Evolutionary conservation across 2,797 vertebrate species (phyloP).

Genomic region (Chloroceryle inda): DNA sequence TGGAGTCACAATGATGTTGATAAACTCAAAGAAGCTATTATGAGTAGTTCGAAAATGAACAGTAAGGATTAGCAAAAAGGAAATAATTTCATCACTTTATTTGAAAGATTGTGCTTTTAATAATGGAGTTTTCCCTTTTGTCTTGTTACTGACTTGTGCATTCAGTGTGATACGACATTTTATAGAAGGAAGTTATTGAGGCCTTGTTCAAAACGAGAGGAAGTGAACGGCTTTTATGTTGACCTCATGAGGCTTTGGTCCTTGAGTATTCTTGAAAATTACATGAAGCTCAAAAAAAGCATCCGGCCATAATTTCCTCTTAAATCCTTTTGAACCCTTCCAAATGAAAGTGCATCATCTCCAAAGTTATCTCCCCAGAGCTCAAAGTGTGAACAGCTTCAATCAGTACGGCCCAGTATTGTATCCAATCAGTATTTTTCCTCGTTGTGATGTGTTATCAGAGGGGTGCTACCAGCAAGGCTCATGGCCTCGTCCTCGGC

Average conservation of each 20-base stretch:
- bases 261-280: neutral
- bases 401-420: neutral
- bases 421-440: neutral
- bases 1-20: neutral
- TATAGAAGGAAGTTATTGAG: neutral
- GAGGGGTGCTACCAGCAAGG: neutral
- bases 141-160: neutral
- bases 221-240: neutral
- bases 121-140: neutral
- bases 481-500: neutral
- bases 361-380: neutral
- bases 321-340: neutral
- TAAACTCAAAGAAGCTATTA: neutral
- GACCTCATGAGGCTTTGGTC: neutral
- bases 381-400: neutral
- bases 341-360: neutral
- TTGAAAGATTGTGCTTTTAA: neutral
- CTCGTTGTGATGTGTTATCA: neutral
- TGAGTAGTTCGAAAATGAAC: neutral
- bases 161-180: neutral
- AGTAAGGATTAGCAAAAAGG: neutral
- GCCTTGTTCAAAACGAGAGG: neutral
- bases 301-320: neutral
- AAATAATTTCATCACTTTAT: neutral
- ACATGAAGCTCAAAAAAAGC: neutral